Evolutionary conservation across 2,797 vertebrate species (phyloP).

Genomic region (Falco cherrug): DNA sequence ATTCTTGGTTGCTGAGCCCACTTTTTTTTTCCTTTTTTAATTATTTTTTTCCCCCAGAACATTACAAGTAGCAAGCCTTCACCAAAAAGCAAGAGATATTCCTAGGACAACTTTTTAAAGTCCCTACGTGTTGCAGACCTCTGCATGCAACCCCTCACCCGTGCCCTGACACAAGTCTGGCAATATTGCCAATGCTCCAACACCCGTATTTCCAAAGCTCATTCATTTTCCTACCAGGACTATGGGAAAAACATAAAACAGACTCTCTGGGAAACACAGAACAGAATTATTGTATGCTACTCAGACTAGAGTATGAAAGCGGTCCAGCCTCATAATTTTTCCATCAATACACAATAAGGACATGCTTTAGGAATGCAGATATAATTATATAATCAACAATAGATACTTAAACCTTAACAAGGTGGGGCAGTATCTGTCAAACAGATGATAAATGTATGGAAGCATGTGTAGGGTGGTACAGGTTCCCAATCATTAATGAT

Average conservation of each 20-base stretch:
- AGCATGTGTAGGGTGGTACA: neutral
- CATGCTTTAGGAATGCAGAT: neutral
- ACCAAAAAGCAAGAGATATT: neutral
- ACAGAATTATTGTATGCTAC: neutral
- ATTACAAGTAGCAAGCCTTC: neutral
- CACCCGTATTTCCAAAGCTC: neutral
- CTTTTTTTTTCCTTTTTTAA: neutral
- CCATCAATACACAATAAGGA: neutral
- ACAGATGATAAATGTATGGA: neutral
- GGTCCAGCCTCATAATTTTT: neutral
- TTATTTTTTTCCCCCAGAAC: neutral
- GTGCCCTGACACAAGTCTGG: neutral
- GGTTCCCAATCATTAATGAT: neutral
- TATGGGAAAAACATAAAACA: neutral
- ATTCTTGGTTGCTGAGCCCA: neutral
- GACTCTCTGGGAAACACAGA: neutral
- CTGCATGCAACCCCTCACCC: fast-evolving
- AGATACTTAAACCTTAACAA: neutral
- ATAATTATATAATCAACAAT: neutral
- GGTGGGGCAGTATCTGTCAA: neutral
- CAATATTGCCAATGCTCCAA: neutral
- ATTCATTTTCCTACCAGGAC: neutral
- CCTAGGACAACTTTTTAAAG: neutral
- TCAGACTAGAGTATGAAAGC: neutral
- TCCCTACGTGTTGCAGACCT: neutral